Evolutionary conservation across 2,888 invertebrate species (phyloP).

Genomic region (Halictus ligatus): DNA sequence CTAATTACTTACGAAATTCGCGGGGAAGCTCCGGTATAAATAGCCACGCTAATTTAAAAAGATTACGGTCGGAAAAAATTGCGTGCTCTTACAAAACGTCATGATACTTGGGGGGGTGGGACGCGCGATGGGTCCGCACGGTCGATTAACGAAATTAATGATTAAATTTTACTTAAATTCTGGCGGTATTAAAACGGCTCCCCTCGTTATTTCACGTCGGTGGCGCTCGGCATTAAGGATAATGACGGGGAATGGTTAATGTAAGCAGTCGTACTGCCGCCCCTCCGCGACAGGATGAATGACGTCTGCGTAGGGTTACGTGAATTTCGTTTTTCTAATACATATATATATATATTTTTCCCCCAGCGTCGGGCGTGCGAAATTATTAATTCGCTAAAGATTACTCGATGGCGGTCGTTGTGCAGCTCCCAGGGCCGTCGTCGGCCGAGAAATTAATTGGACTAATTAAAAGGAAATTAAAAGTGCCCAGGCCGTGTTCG

Average conservation of each 20-base stretch:
- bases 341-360: not conserved
- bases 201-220: conserved; percentile 20
- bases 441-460: conserved; percentile 63
- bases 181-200: conserved; percentile 6
- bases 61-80: not conserved
- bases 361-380: not conserved
- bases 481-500: conserved; percentile 60
- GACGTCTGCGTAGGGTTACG: conserved; percentile 25
- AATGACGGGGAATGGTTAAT: conserved; percentile 35
- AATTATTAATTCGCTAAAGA: conserved; percentile 61
- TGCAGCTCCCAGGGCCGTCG: not conserved
- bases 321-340: conserved; percentile 2
- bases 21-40: not conserved
- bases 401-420: conserved; percentile 46
- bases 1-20: not conserved
- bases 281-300: not conserved
- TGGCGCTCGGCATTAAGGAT: conserved; percentile 22
- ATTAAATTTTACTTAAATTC: conserved; percentile 32
- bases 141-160: conserved; percentile 21
- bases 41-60: conserved; percentile 1
- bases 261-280: conserved; percentile 15
- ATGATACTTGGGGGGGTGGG: not conserved
- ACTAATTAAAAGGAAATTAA: conserved; percentile 74
- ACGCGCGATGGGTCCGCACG: not conserved
- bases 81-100: not conserved